phyloP scores from a whole-genome alignment of 1,140 invertebrate genomes.

The Pachypsylla venusta region DNA sequence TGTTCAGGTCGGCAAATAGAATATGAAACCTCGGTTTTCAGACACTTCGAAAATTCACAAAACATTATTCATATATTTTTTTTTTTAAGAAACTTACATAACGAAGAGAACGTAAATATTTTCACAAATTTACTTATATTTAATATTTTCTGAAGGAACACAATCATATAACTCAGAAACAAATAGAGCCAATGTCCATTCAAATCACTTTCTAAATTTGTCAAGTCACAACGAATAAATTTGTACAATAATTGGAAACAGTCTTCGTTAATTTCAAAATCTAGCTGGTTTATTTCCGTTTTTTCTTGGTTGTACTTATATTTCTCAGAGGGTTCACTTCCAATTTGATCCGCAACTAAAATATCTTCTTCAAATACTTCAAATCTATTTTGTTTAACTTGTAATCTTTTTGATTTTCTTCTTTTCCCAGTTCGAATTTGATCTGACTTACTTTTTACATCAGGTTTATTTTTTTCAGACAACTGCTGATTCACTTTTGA shows the following conservation, averaged over 20 bases:
- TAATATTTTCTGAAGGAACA: neutral
- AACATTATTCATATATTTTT: neutral
- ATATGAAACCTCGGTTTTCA: neutral
- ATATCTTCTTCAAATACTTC: too few species aligned
- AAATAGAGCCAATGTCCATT: neutral
- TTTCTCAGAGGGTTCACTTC: too few species aligned
- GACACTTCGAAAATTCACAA: neutral
- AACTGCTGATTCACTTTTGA: too few species aligned
- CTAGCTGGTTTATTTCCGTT: too few species aligned
- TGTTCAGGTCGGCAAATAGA: neutral
- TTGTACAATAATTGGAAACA: neutral
- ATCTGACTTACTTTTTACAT: too few species aligned
- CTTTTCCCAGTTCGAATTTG: too few species aligned
- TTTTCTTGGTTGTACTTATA: too few species aligned
- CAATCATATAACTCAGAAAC: neutral
- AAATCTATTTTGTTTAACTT: too few species aligned
- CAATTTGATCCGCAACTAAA: too few species aligned
- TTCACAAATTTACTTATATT: neutral
- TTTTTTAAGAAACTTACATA: neutral
- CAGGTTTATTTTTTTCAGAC: too few species aligned
- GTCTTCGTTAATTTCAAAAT: too few species aligned
- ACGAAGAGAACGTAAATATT: neutral
- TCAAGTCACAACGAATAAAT: neutral
- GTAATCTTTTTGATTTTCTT: too few species aligned
- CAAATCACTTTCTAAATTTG: neutral